Evolutionary conservation across 2,888 invertebrate genomes (phyloP).

Genomic region (Willowsia nigromaculata): DNA sequence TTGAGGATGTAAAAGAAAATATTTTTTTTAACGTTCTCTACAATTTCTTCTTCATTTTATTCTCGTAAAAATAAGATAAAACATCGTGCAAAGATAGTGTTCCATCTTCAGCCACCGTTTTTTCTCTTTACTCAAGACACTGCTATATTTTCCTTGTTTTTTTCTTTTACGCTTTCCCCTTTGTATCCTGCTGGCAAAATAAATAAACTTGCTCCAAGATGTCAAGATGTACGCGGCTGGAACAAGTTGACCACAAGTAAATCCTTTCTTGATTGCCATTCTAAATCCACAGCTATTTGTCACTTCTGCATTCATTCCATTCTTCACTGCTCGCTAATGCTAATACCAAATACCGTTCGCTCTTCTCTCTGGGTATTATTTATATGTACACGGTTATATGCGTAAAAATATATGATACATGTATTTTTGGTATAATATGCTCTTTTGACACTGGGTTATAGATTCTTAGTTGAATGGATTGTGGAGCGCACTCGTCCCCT

Average conservation of each 20-base stretch:
- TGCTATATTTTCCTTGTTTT: slow-evolving; percentile 6
- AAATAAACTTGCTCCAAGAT: slow-evolving; percentile 58
- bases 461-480: not conserved
- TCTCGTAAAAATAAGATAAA: too few relatives aligned
- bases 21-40: too few relatives aligned
- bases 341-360: slow-evolving; percentile 32
- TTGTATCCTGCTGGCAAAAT: slow-evolving; percentile 39
- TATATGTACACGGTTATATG: too few relatives aligned
- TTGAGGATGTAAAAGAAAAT: too few relatives aligned
- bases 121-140: not conserved
- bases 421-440: not conserved
- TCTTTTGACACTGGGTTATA: not conserved
- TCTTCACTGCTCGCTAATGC: not conserved
- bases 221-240: slow-evolving; percentile 54
- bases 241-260: slow-evolving; percentile 63
- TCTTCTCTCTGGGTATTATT: not conserved
- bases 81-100: too few relatives aligned
- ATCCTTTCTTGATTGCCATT: slow-evolving; percentile 59
- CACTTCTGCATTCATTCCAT: slow-evolving; percentile 55
- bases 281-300: slow-evolving; percentile 61
- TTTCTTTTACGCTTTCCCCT: not conserved
- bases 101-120: too few relatives aligned
- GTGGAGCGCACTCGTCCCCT: not conserved
- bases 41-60: too few relatives aligned
- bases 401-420: not conserved